Base-by-base conservation (phyloP, 2,113 vertebrate genomes). In the Notarius quadriscutis region DNA sequence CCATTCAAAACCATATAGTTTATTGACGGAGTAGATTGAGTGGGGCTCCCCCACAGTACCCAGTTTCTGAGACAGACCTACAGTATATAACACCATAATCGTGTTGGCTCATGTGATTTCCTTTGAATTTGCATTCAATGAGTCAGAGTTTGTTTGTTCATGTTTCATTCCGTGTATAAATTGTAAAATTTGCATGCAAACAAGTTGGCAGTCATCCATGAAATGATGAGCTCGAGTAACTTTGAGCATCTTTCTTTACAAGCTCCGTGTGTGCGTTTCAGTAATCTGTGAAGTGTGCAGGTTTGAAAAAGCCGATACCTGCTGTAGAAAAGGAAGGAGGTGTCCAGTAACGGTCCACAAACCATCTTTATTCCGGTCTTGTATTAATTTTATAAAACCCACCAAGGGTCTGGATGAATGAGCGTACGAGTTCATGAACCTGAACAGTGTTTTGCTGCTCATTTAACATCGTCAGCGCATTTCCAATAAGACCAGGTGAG, bases 181-280 rank as follows among this genome's bases (percentile, higher is more conserved):
- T n/a, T 55, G 14, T n/a, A 80, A 57, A 12, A 80, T 80, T 80
- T 80, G 27, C n/a, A 80, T 80, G 53, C 78, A 34, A 58, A 80
- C 78, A 58, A 80, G 17, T 18, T 60, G 27, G 53, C 55, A 58
- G n/a, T 18, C 34, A 80, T 80, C 78, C 53, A 57, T 30, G 30
- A 80, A 80, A 48, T 9, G 34, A 62, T 30, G 57, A 53, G 58
- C 5, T 30, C 30, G 27, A 25, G 48, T 63, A 53, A 53, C 18
- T 53, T 1, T 9, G 53, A 4, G 58, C 41, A 15, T 50, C 55
- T 72, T 6, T 58, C 7, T 30, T 50, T 41, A 62, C 10, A 60
- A 4, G n/a, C 58, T 17, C 5, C 17, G 5, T 75, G 30, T 84
- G 12, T n/a, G 83, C 48, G 69, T 74, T 15, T 51, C 2, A 60